Evolutionary conservation across 2,113 vertebrate species (phyloP), one percentile per base, ranked within the genome.

Genomic region (Thalassoma bifasciatum): DNA sequence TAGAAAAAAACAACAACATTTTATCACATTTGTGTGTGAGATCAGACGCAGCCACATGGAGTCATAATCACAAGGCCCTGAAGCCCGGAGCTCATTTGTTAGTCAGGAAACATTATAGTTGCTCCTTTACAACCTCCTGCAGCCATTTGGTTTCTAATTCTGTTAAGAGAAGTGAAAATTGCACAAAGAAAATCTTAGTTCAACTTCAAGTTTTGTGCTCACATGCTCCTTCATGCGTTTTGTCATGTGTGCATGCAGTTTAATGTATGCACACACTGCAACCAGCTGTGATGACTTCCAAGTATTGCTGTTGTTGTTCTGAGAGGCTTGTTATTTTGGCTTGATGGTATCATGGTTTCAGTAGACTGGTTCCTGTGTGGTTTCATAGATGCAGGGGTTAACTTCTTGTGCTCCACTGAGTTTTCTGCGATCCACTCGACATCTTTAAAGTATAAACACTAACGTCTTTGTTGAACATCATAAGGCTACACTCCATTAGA

Each of bases 331-430:
- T 36, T 50, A 64, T 62, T 40, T 46, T n/a, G 46, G 30, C 34
- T 50, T 2, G 5, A 10, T 36, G 19, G 8, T 44, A 8, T 38
- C n/a, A 23, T 6, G 4, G 5, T 56, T 26, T 46, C n/a, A 0
- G 58, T 65, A 44, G 23, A 22, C 14, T 8, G 59, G 66, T 88
- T 88, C 82, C 84, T 82, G 75, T 86, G 84, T 77, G 84, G 80
- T 82, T 85, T 78, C 36, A 54, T 37, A 57, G 54, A 65, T 0
- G 16, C 60, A 68, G 69, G 75, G 80, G 82, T 87, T n/a, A n/a
- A n/a, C n/a, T n/a, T n/a, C n/a, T n/a, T n/a, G n/a, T n/a, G n/a
- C n/a, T n/a, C n/a, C n/a, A n/a, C n/a, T n/a, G n/a, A n/a, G n/a
- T n/a, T n/a, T n/a, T n/a, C n/a, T n/a, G n/a, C n/a, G n/a, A n/a